Evolutionary conservation across 2,113 vertebrate genomes (phyloP), one percentile per base, ranked within the genome.

Genomic region (Anguilla rostrata): DNA sequence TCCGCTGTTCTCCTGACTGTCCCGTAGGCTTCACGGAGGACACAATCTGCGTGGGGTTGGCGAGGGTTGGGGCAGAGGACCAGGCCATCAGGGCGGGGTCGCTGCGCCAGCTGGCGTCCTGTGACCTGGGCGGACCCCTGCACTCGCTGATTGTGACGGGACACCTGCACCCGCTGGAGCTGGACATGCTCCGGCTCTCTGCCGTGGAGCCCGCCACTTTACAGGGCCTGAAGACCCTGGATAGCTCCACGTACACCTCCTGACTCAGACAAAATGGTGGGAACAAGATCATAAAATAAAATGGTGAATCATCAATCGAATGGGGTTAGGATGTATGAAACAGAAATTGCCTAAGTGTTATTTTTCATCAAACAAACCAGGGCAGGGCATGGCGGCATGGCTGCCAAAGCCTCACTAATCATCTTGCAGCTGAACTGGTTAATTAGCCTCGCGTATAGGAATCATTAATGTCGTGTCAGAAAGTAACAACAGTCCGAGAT

Each of bases 81-180:
- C 98, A 99, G 93, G 87, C 89, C 78, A 96, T 99, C 53, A 91
- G 88, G 8, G 90, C 96, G 0, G 97, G 96, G 39, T 96, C 97
- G 0, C 88, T 99, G 0, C 83, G 63, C n/a, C 95, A 98, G 84
- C 95, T 99, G 95, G 92, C 92, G 40, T 95, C 94, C 1, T 96
- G 95, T 92, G 96, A 98, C 88, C 85, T 99, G 1, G 98, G 98
- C 0, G 91, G 88, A 0, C 98, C 98, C 0, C 92, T 99, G 0
- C 98, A 99, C 90, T 99, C 97, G 2, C 89, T 99, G 92, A 91
- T 99, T 3, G 90, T 99, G 81, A 97, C 97, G 0, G 97, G 97
- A 43, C 94, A 84, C 41, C 93, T 98, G 92, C 98, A 99, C 91
- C 98, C 98, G 0, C 92, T 99, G 91, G 98, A 99, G 94, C 86